Evolutionary conservation across 2,797 vertebrate genomes (phyloP), one percentile per base, ranked within the genome.

Genomic region (Florisuga fusca): DNA sequence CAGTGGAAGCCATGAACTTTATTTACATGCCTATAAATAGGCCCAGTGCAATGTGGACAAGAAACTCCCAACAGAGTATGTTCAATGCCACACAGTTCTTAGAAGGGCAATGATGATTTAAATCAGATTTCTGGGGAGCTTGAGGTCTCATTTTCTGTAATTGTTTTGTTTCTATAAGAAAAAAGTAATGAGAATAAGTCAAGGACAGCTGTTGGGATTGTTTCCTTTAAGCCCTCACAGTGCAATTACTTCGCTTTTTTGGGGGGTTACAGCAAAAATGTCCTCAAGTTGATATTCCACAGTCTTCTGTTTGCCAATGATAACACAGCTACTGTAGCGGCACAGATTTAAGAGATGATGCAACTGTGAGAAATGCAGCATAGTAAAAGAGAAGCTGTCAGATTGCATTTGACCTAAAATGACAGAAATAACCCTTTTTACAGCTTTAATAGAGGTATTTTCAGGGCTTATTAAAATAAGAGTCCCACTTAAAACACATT

Each of bases 321-420:
- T 82, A 96, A 90, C 69, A 76, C 16, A 62, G 64, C 91, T 96
- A 82, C 93, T 94, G 89, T 71, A 68, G 91, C 90, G 85, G 93
- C 87, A 88, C 54, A 67, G 83, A 95, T 94, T n/a, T 58, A 63
- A 62, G 41, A 73, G 63, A 80, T 82, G 80, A 91, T 80, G 68
- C 71, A 90, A 2, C 71, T 77, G 33, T 82, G 71, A 86, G 80
- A 94, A 91, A 81, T 33, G 67, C 61, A 75, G 36, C 11, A 16
- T 82, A 84, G 64, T 82, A 34, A 75, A 89, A 73, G 71, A 76
- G 59, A 75, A 84, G 61, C 55, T 93, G 53, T 95, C 94, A 87
- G 87, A 88, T 88, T 89, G 71, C 36, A 54, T 91, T 92, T 92
- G 76, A 73, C 66, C 53, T 81, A 78, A 63, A 94, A 86, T 78